Base-by-base conservation (phyloP, 2,113 vertebrate genomes). In the Heterotis niloticus region DNA sequence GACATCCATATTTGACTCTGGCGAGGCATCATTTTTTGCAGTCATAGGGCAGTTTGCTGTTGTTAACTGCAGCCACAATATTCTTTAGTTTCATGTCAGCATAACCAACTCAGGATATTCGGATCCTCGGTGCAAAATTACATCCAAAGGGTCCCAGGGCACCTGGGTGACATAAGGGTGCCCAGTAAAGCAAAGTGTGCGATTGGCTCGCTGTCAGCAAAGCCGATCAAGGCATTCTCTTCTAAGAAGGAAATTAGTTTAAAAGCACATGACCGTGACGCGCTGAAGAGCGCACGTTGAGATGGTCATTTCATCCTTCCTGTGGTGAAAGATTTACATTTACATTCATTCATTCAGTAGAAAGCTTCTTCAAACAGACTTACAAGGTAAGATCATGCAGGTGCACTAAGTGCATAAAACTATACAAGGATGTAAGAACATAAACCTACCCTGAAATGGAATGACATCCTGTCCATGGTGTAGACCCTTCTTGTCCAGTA, bases 191-290 rank as follows among this genome's bases (percentile, higher is more conserved):
- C 78, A 78, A 86, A 54, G 76, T 83, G 84, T 81, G 78, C 82
- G 77, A 89, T 85, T 88, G 82, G 84, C 84, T 90, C 86, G 84
- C 52, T 76, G 64, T 34, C 69, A 73, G 52, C 28, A 78, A 75
- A 82, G 80, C 76, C 67, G 52, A 81, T 81, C 78, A 79, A 51
- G 64, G 76, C 26, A 74, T 65, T 59, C 26, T 71, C 24, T 59
- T 26, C 16, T 80, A 23, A 69, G 57, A 64, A 78, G 44, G 26
- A 80, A 78, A 64, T 64, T 24, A 54, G 17, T 13, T 12, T 44
- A 64, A 29, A 66, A 16, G 52, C 18, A 20, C 23, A 57, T 29
- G 23, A 78, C 51, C 76, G 57, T 71, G 82, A 71, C 44, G 64
- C 23, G 70, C 34, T 59, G 71, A 18, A 28, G 12, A 14, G 23